phyloP scores from a whole-genome alignment of 2,113 vertebrate species.

The Heterotilapia buettikoferi region DNA sequence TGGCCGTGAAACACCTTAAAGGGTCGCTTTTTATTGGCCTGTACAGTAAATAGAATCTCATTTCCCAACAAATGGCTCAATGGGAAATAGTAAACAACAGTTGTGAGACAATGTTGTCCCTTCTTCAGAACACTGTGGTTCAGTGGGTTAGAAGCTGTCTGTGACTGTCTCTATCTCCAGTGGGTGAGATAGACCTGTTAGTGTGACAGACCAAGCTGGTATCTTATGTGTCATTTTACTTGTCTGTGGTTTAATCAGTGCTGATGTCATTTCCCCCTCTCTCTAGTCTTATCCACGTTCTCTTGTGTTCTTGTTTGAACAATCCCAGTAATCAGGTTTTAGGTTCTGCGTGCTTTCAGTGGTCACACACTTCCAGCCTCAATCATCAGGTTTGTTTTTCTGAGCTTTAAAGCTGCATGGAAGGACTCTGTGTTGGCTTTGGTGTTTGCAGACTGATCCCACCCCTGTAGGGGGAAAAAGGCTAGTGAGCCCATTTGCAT shows the following conservation, averaged over 20 bases:
- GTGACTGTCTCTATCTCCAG: background rate
- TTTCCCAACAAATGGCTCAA: slow-evolving; percentile 32
- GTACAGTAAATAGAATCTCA: slow-evolving; percentile 44
- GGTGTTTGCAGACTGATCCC: slow-evolving; percentile 38
- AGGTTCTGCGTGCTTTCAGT: background rate
- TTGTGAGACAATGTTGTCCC: background rate
- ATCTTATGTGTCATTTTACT: background rate
- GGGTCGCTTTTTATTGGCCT: slow-evolving; percentile 34
- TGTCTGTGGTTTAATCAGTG: background rate
- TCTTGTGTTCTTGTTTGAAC: background rate
- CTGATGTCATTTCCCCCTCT: background rate
- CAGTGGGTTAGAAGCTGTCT: background rate
- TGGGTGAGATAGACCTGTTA: background rate
- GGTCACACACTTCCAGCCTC: background rate
- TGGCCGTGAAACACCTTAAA: slow-evolving; percentile 29
- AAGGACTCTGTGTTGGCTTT: slow-evolving; percentile 13
- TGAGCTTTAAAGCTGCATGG: background rate
- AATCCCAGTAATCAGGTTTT: background rate
- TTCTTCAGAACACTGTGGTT: background rate
- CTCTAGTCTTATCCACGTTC: background rate
- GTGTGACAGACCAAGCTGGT: background rate
- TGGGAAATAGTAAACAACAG: slow-evolving; percentile 4
- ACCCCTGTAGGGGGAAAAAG: slow-evolving; percentile 25
- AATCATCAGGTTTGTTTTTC: background rate
- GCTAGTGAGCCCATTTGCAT: slow-evolving; percentile 72